phyloP scores from a whole-genome alignment of 2,797 vertebrate species.

The Sitta carolinensis region DNA sequence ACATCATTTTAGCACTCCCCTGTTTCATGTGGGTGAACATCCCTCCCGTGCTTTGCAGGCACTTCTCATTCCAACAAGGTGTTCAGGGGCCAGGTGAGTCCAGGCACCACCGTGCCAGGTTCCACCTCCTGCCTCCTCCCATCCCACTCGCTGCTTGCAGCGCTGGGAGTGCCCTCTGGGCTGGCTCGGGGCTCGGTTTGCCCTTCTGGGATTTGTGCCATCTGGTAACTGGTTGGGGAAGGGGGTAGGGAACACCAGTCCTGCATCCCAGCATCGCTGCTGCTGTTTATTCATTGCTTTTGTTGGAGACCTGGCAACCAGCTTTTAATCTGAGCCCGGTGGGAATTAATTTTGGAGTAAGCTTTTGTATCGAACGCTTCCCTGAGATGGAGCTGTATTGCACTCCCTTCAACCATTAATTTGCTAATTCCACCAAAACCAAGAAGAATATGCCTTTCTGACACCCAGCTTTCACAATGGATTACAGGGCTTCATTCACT shows the following conservation, averaged over 20 bases:
- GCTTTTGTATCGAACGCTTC: not conserved
- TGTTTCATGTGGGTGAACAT: not conserved
- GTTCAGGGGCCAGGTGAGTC: not conserved
- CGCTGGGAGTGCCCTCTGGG: not conserved
- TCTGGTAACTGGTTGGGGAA: not conserved
- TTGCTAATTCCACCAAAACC: conserved; percentile 41
- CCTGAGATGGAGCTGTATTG: conserved; percentile 4
- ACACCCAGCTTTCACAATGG: not conserved
- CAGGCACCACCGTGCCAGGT: not conserved
- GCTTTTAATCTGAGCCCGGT: not conserved
- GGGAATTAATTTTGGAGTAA: conserved; percentile 34
- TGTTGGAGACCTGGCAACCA: conserved; percentile 21
- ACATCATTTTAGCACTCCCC: not conserved
- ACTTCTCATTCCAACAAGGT: not conserved
- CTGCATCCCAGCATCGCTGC: not conserved
- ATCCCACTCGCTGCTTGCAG: not conserved
- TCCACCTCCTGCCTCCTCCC: not conserved
- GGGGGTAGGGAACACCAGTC: not conserved
- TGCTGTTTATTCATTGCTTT: conserved; percentile 9
- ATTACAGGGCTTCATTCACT: not conserved
- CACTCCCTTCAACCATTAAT: conserved; percentile 10
- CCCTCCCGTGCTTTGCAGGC: not conserved
- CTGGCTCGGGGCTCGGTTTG: not conserved
- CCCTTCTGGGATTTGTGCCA: not conserved
- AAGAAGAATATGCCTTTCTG: not conserved